Conservation (phyloP, 1,140 invertebrate genomes). For the Papilio xuthus region DNA sequence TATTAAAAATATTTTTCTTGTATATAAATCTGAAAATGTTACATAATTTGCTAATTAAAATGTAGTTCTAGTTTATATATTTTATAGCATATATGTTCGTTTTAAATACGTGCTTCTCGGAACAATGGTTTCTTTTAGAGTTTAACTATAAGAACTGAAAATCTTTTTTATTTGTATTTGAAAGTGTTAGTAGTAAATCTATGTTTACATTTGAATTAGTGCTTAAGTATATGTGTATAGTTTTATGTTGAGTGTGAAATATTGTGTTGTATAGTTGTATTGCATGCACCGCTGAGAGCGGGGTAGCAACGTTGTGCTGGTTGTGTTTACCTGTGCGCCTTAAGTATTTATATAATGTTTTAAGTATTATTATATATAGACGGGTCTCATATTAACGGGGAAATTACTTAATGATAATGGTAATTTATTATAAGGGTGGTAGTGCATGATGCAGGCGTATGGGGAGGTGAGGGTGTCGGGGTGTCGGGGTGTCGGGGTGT, state of each 20-base stretch:
- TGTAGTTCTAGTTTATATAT: constrained; percentile 58
- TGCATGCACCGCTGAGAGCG: neutral
- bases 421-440: neutral
- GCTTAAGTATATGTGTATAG: constrained; percentile 45
- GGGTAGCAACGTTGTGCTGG: neutral
- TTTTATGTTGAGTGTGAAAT: neutral
- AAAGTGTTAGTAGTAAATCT: constrained; percentile 42
- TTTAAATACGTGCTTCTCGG: constrained; percentile 42
- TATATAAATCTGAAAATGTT: constrained; percentile 70
- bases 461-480: neutral
- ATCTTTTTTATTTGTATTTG: too few relatives aligned
- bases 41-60: constrained; percentile 74
- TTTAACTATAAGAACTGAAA: too few relatives aligned
- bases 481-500: too few relatives aligned
- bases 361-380: too few relatives aligned
- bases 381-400: too few relatives aligned
- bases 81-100: constrained; percentile 48
- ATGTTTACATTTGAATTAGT: constrained; percentile 71
- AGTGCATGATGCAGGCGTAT: neutral
- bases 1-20: neutral
- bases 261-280: neutral
- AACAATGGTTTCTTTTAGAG: too few relatives aligned
- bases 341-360: too few relatives aligned
- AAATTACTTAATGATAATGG: too few relatives aligned
- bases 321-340: too few relatives aligned